Conservation (phyloP, 2,113 vertebrate species). For the Deroptyus accipitrinus region DNA sequence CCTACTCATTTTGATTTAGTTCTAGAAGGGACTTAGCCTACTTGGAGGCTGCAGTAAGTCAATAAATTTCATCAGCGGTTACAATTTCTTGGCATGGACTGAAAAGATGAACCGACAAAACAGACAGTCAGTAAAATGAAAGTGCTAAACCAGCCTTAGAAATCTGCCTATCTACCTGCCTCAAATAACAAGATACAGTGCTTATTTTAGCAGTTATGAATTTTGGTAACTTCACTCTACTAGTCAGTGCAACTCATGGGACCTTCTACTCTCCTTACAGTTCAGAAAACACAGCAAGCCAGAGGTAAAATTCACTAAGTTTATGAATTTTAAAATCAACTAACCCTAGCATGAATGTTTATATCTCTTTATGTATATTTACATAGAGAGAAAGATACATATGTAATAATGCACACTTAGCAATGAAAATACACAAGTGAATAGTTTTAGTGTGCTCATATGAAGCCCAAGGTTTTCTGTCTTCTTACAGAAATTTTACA, state of each 20-base stretch:
- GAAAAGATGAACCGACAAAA: conserved; percentile 30
- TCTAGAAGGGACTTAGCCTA: conserved; percentile 25
- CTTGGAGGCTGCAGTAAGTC: conserved; percentile 43
- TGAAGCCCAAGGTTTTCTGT: neutral
- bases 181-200: neutral
- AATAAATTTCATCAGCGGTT: conserved; percentile 62
- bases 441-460: neutral
- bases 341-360: neutral
- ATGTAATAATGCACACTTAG: neutral
- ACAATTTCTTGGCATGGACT: conserved; percentile 19
- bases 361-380: neutral
- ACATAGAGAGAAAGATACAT: neutral
- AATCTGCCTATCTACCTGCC: neutral
- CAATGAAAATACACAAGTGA: neutral
- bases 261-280: neutral
- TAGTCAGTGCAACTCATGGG: neutral
- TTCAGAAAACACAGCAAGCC: neutral
- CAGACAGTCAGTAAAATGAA: neutral
- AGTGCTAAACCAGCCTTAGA: neutral
- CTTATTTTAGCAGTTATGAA: neutral
- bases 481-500: neutral
- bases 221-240: neutral
- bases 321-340: neutral
- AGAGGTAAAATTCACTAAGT: neutral
- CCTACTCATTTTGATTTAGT: conserved; percentile 44